A percentile compares a stretch with the other conserved stretches of the same genome.
These are phyloP conservation scores for Dinomys branickii DNA, from an alignment of 2,113 vertebrate species.

Conservation along the genomic window DNA sequence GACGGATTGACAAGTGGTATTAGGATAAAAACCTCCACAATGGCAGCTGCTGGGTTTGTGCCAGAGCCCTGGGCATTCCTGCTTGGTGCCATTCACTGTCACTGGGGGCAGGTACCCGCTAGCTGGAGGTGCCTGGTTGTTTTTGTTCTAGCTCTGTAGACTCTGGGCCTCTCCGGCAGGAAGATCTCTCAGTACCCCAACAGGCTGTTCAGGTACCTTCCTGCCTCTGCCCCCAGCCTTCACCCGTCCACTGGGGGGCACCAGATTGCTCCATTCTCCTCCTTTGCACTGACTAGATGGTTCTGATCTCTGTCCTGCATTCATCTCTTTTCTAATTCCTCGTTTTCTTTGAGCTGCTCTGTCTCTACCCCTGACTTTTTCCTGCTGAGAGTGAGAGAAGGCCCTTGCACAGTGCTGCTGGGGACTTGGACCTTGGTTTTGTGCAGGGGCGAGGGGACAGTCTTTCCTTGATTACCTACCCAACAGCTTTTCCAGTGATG, in stretches of 20 bases:
- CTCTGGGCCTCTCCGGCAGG: neutral
- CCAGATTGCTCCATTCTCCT: no score
- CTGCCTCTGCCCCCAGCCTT: neutral
- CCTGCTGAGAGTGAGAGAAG: neutral
- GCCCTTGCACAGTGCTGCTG: neutral
- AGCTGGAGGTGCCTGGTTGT: slow-evolving; percentile 56
- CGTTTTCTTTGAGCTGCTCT: neutral
- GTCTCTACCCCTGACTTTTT: no score
- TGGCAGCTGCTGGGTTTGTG: slow-evolving; percentile 60
- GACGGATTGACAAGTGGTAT: slow-evolving; percentile 70
- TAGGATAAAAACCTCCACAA: slow-evolving; percentile 67
- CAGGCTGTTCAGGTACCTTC: neutral
- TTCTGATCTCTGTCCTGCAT: neutral
- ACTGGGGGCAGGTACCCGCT: slow-evolving; percentile 38
- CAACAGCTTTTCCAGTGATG: accelerated
- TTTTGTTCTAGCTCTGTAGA: neutral
- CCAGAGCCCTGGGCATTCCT: slow-evolving; percentile 65
- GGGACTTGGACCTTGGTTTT: neutral
- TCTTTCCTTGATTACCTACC: neutral
- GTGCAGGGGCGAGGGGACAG: neutral
- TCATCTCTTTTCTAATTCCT: neutral
- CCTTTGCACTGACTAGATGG: neutral
- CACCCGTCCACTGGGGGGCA: neutral
- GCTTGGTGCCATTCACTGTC: slow-evolving; percentile 68
- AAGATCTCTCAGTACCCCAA: neutral